Conservation (phyloP, 1,140 invertebrate genomes). For the Atta cephalotes region DNA sequence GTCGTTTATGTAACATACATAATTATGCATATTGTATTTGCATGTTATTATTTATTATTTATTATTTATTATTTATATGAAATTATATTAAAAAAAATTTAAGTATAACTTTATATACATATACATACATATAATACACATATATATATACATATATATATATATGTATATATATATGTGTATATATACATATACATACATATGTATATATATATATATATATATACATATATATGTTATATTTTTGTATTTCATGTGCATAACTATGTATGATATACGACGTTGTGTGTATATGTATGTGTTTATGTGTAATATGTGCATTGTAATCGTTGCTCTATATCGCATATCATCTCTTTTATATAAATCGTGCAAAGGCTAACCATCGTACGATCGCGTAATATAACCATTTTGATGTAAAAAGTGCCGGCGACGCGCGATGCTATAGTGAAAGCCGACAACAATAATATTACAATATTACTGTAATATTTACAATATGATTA, state of each 20-base stretch:
- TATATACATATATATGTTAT: no score
- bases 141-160: conserved; percentile 11
- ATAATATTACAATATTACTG: background rate
- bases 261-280: conserved; percentile 47
- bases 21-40: conserved; percentile 21
- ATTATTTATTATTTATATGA: background rate
- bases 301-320: background rate
- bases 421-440: background rate
- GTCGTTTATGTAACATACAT: background rate
- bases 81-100: background rate
- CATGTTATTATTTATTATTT: background rate
- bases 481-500: conserved; percentile 25
- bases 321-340: conserved; percentile 7
- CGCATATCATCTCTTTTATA: background rate
- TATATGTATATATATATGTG: no score
- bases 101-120: conserved; percentile 28
- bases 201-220: no score
- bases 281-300: background rate
- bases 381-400: background rate
- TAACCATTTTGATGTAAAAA: conserved; percentile 5
- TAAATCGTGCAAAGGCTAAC: conserved; percentile 22
- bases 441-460: background rate
- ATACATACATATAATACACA: no score
- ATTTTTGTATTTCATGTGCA: conserved; percentile 26
- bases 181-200: no score